A percentile compares a stretch with the other conserved stretches of the same genome.
phyloP scores from a whole-genome alignment of 2,113 vertebrate genomes.

The Symphodus melops region DNA sequence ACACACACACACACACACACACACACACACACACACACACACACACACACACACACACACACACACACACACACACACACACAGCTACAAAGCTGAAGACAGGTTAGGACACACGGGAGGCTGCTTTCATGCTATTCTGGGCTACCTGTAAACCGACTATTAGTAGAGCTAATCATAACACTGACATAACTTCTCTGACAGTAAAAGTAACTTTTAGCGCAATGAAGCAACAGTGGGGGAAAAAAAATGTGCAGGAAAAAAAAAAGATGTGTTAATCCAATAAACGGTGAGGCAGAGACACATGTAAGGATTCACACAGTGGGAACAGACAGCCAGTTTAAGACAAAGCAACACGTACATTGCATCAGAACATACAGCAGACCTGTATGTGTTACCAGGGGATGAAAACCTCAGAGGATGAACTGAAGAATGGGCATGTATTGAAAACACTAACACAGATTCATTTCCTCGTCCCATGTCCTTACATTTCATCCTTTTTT shows the following conservation, averaged over 20 bases:
- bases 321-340: conserved; percentile 44
- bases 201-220: conserved; percentile 25
- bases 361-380: conserved; percentile 45
- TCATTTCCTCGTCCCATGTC: conserved; percentile 41
- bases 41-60: conserved; percentile 9
- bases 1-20: neutral
- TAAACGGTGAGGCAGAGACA: conserved; percentile 41
- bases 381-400: conserved; percentile 54
- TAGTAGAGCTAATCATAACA: conserved; percentile 1
- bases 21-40: conserved; percentile 8
- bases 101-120: conserved; percentile 48
- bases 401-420: conserved; percentile 42
- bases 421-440: conserved; percentile 55
- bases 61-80: neutral
- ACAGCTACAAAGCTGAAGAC: conserved; percentile 37
- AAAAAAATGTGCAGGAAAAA: conserved; percentile 31
- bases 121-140: conserved; percentile 34
- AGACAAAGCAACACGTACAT: conserved; percentile 54
- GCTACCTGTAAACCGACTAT: neutral
- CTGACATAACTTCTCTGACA: conserved; percentile 1
- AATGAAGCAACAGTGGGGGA: conserved; percentile 24
- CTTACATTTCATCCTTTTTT: conserved; percentile 3
- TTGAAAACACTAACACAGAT: conserved; percentile 72
- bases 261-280: conserved; percentile 53
- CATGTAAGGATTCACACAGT: conserved; percentile 47